Evolutionary conservation across 1,140 invertebrate genomes (phyloP).

Genomic region (Trichomalopsis sarcophagae): DNA sequence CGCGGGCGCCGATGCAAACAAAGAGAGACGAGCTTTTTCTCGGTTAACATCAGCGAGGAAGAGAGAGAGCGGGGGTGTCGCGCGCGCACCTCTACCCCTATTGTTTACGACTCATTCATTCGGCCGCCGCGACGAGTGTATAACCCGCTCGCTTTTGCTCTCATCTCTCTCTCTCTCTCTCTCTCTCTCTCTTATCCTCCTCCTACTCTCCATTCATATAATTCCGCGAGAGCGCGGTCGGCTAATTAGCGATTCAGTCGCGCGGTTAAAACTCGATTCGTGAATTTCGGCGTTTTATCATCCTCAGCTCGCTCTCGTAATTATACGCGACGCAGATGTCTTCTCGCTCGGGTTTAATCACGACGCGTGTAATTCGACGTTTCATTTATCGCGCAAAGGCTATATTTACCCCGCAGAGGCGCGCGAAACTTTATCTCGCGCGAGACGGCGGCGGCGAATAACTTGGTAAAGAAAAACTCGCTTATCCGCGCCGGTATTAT

Average conservation of each 20-base stretch:
- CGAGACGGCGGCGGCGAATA: background rate
- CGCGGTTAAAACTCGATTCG: slow-evolving; percentile 18
- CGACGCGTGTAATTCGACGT: background rate
- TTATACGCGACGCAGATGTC: background rate
- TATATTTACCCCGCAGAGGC: background rate
- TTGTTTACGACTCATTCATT: slow-evolving; percentile 47
- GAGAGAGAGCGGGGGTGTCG: background rate
- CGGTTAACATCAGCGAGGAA: background rate
- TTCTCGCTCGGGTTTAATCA: background rate
- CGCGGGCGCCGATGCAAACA: too few species aligned
- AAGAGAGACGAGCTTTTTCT: background rate
- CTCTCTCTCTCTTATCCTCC: background rate
- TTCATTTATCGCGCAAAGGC: background rate
- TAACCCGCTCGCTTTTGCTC: slow-evolving; percentile 11
- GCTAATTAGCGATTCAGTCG: slow-evolving; percentile 29
- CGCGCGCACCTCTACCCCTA: background rate
- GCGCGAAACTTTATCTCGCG: background rate
- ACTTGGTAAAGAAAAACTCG: background rate
- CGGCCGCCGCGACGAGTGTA: background rate
- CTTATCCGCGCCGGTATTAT: too few species aligned
- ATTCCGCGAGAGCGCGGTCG: background rate
- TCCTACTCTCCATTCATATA: slow-evolving; percentile 26
- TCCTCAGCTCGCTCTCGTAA: background rate
- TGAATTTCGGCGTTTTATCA: slow-evolving; percentile 13
- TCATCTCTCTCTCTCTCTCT: slow-evolving; percentile 1